Conservation (phyloP, 2,113 vertebrate species). For the Crotalus helleri region DNA sequence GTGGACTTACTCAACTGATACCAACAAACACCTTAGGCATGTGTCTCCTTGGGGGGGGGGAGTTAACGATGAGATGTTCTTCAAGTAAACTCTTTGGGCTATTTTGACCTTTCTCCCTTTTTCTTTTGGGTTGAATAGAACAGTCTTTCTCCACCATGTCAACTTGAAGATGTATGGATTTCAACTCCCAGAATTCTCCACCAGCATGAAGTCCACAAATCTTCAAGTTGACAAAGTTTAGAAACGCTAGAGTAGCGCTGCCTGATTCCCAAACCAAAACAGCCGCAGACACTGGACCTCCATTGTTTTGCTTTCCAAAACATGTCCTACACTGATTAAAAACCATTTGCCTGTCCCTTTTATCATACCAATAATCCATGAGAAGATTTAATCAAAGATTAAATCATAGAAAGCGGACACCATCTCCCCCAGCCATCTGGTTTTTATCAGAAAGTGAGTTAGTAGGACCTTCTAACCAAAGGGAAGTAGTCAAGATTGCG, state of each 20-base stretch:
- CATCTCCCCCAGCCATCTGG: conserved; percentile 6
- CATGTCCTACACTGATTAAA: background rate
- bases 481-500: background rate
- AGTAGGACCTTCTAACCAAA: background rate
- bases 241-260: background rate
- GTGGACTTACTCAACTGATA: background rate
- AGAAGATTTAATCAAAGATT: conserved; percentile 36
- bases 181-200: background rate
- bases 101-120: background rate
- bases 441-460: conserved; percentile 1
- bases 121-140: background rate
- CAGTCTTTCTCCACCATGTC: background rate
- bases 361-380: background rate
- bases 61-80: background rate
- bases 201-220: background rate
- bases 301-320: rapidly evolving
- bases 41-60: background rate
- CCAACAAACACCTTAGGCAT: background rate
- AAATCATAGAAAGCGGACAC: conserved; percentile 6
- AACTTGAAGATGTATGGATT: background rate
- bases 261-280: background rate
- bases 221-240: background rate
- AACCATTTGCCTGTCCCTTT: background rate
- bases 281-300: background rate
- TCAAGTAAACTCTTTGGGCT: background rate